Evolutionary conservation across 1,140 invertebrate genomes (phyloP).

Genomic region (Platyscapa corneri): DNA sequence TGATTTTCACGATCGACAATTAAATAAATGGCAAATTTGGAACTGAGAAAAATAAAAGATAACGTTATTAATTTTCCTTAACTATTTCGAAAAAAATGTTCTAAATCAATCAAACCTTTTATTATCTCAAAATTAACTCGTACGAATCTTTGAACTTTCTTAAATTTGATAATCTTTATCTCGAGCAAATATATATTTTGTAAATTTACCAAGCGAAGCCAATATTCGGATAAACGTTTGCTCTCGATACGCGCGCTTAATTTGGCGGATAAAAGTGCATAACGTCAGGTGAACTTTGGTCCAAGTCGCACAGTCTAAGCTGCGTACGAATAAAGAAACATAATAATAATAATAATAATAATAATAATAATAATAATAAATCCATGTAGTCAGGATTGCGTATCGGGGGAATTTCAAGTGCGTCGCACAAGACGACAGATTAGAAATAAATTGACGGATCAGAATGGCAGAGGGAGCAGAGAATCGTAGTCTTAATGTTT

Average conservation of each 20-base stretch:
- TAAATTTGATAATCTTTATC: slow-evolving; percentile 3
- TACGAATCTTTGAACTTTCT: slow-evolving; percentile 2
- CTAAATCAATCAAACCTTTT: not conserved
- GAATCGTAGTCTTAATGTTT: not conserved
- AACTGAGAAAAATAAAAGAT: not conserved
- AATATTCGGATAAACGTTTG: not conserved
- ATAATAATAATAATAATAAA: not conserved
- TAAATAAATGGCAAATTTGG: not conserved
- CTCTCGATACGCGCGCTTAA: not conserved
- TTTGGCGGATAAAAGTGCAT: not conserved
- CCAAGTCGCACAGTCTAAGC: not conserved
- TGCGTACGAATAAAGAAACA: not conserved
- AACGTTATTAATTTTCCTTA: not conserved
- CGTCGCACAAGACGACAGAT: not conserved
- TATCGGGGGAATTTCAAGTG: not conserved
- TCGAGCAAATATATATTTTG: not conserved
- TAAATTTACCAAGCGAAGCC: not conserved
- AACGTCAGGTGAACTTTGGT: not conserved
- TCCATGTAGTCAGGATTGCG: not conserved
- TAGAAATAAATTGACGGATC: not conserved
- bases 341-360: too few species aligned
- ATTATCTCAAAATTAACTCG: not conserved
- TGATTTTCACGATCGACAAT: not conserved
- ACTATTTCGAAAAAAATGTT: too few species aligned
- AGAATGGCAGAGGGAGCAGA: not conserved